phyloP scores from a whole-genome alignment of 2,113 vertebrate genomes.

The Pseudopipra pipra region DNA sequence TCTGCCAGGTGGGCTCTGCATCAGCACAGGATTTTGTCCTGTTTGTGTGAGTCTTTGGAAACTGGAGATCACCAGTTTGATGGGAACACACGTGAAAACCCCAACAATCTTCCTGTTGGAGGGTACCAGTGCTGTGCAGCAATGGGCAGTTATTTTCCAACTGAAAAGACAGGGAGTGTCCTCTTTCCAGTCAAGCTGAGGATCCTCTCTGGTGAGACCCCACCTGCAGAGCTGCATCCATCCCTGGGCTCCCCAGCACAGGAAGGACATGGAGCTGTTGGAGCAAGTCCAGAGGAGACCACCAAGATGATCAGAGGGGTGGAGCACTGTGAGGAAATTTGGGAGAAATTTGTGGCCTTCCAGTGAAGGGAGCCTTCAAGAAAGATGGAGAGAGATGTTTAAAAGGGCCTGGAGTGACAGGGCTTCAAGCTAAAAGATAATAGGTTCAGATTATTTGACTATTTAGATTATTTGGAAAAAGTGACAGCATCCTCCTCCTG shows the following conservation, averaged over 20 bases:
- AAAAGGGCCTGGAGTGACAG: neutral
- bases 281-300: neutral
- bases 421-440: neutral
- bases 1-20: neutral
- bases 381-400: neutral
- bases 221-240: neutral
- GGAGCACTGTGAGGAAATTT: neutral
- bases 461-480: neutral
- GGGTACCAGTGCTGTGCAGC: neutral
- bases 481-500: rapidly evolving
- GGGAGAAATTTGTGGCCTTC: neutral
- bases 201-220: neutral
- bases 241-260: neutral
- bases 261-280: neutral
- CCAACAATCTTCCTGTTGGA: neutral
- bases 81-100: neutral
- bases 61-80: neutral
- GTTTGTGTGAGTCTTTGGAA: neutral
- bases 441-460: neutral
- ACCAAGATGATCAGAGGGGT: neutral
- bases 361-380: neutral
- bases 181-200: neutral
- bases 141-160: neutral
- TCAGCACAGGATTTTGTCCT: neutral
- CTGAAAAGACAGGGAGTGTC: neutral